A percentile compares a stretch with the other conserved stretches of the same genome.
Evolutionary conservation across 2,888 invertebrate species (phyloP).

Genomic region (Clivina fossor): DNA sequence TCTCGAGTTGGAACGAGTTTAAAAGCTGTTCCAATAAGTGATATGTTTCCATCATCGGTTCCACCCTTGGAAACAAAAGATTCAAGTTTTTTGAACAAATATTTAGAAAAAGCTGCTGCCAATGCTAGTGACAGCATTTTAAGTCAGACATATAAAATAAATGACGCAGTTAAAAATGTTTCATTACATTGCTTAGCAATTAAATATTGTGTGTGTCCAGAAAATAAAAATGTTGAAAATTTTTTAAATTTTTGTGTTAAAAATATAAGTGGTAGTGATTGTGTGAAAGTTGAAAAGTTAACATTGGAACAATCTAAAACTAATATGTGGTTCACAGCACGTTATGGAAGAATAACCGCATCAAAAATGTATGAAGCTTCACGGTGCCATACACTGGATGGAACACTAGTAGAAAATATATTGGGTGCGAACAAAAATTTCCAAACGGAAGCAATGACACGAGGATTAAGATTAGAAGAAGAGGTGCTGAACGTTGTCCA

Average conservation of each 20-base stretch:
- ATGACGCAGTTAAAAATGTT: too few relatives aligned
- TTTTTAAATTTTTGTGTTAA: neutral
- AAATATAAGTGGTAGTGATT: neutral
- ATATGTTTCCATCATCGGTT: too few relatives aligned
- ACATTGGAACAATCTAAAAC: neutral
- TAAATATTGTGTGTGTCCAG: too few relatives aligned
- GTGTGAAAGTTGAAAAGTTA: neutral
- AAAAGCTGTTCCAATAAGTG: too few relatives aligned
- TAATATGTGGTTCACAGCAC: neutral
- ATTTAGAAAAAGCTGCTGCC: too few relatives aligned
- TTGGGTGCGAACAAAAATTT: slow-evolving; percentile 14
- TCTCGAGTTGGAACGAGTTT: slow-evolving; percentile 33
- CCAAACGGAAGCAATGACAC: slow-evolving; percentile 17
- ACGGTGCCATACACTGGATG: slow-evolving; percentile 25
- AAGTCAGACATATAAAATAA: too few relatives aligned
- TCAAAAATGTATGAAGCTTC: slow-evolving; percentile 35
- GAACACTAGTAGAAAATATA: slow-evolving; percentile 7
- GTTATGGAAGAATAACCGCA: slow-evolving; percentile 26
- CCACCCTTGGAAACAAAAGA: too few relatives aligned
- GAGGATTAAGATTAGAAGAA: slow-evolving; percentile 15
- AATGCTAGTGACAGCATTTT: too few relatives aligned
- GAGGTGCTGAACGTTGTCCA: slow-evolving; percentile 8
- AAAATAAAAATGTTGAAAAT: slow-evolving; percentile 2
- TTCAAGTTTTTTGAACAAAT: too few relatives aligned
- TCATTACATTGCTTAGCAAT: too few relatives aligned